Base-by-base conservation (phyloP, 2,113 vertebrate genomes). In the Lucifuga dentata region DNA sequence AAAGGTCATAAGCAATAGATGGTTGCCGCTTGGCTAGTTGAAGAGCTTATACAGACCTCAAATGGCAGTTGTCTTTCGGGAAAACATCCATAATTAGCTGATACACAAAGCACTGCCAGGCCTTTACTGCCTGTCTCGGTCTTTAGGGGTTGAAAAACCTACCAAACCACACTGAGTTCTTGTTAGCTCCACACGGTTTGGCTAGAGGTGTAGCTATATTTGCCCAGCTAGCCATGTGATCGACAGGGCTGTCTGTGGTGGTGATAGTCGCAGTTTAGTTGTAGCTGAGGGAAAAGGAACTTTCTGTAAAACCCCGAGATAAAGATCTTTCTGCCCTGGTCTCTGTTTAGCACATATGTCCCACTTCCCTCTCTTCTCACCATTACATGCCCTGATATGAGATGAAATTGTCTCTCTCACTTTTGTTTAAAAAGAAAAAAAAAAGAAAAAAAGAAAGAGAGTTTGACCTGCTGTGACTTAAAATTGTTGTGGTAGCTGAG, bases 131-230 rank as follows among this genome's bases (percentile, higher is more conserved):
- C 60, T 52, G 19, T 43, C 35, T 69, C 1, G 2, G 52, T 46
- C 32, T 56, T 52, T 43, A 36, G 46, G 62, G 39, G 41, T 53
- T 68, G 7, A 56, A 23, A 87, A 73, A 84, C 36, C 63, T 43
- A 32, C 50, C 11, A 73, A 88, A 86, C 88, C 85, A 86, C 85
- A 73, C 36, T 16, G 60, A 56, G 21, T 35, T 46, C 38, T 26
- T 55, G 50, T 49, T 12, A 68, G 63, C 45, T 32, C 26, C 33
- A 21, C n/a, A 6, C 32, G 3, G 2, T 77, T 66, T 20, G 41
- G 23, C n/a, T 70, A 72, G 66, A 79, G 51, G 78, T 60, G 43
- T 11, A 43, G 67, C 58, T 88, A 85, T 87, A 82, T 82, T 83
- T 86, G 80, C 19, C 15, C 10, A 16, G 20, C 44, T 38, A 49